Percentiles rank a stretch among this genome's conserved stretches.
phyloP scores from a whole-genome alignment of 1,140 invertebrate genomes.

The Nylanderia fulva region DNA sequence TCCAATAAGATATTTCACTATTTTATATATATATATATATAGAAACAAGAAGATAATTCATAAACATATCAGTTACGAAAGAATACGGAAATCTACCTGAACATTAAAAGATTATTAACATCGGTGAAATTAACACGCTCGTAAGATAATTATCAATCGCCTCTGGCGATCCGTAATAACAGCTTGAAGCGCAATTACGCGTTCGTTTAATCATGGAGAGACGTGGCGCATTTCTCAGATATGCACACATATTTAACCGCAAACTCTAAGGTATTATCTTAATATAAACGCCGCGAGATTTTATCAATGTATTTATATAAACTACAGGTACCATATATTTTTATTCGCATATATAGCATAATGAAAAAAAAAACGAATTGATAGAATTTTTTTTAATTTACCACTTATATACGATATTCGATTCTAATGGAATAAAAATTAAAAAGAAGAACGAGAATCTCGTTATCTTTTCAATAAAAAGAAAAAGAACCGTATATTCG shows the following conservation, averaged over 20 bases:
- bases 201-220: conserved; percentile 48
- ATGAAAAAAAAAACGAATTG: not conserved
- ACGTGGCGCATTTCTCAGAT: conserved; percentile 1
- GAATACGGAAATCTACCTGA: not conserved
- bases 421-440: not conserved
- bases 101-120: conserved; percentile 52
- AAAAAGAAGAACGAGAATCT: not conserved
- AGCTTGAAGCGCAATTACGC: conserved; percentile 32
- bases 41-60: not conserved
- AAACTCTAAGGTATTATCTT: not conserved
- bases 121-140: conserved; percentile 51
- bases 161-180: conserved; percentile 30
- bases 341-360: not conserved
- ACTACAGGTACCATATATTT: not conserved
- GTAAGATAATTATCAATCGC: conserved; percentile 62
- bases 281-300: conserved; percentile 20
- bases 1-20: conserved; percentile 10
- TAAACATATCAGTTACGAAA: not conserved
- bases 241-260: not conserved
- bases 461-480: not conserved
- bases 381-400: not conserved
- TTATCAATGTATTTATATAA: not conserved
- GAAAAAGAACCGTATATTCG: not conserved
- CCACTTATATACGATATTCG: not conserved
- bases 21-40: conserved; percentile 6